Base-by-base conservation (phyloP, 1,140 invertebrate species). In the Dendroctonus valens region DNA sequence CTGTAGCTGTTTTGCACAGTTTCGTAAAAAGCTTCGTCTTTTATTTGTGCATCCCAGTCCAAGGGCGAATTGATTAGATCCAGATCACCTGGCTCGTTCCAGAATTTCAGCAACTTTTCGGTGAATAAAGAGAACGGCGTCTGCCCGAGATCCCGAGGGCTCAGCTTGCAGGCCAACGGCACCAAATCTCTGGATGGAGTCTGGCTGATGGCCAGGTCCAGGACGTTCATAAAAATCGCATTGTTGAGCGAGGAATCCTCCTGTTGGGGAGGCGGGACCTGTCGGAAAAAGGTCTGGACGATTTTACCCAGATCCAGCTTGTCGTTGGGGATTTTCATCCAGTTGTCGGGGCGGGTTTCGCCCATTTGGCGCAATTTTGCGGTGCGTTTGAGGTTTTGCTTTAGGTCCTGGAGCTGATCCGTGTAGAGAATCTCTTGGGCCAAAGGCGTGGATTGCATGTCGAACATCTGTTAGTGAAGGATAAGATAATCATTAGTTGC, bases 381-480 rank as follows among this genome's bases (percentile, higher is more conserved):
- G 5, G 72, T 69, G 66, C 68, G 69, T 41, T 71, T 54, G 0
- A 70, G 60, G 44, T 58, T 49, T 7, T 67, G 42, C 60, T 78
- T 80, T 7, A 81, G 74, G 5, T 78, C 69, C 41, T 78, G 73
- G 40, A 82, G 71, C 65, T 79, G 77, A 70, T 81, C 79, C 53
- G 79, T 76, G 57, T 78, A 82, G 14, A 75, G 61, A 5, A 83
- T 71, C 67, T 82, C 78, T 8, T 75, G 68, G n/a, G 76, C 77
- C 0, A 82, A 40, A 58, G 74, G 62, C 9, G 75, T 77, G 7
- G 81, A 70, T 65, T 81, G 67, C 46, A 83, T 63, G 54, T 79
- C 74, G 60, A 81, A 83, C 14, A 80, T 81, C 82, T 83, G 70
- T 38, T 76, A 77, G 59, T 68, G 52, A 69, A 63, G 58, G 50